phyloP scores from a whole-genome alignment of 1,140 invertebrate genomes.

The Phocides pigmalion region DNA sequence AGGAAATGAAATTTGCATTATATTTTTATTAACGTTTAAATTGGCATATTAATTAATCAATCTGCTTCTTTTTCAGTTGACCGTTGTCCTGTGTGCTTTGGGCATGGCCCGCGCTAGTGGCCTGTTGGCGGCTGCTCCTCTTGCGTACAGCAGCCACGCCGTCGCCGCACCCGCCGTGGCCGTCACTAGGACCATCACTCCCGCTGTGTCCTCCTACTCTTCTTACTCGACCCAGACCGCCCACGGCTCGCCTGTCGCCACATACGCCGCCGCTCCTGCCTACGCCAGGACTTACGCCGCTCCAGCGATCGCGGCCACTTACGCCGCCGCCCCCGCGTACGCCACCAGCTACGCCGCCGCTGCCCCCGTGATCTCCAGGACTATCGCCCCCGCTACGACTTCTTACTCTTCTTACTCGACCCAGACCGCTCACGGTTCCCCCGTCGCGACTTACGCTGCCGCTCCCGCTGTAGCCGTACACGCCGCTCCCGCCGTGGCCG shows the following conservation, averaged over 20 bases:
- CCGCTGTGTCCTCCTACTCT: conserved; percentile 57
- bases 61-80: conserved; percentile 45
- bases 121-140: conserved; percentile 41
- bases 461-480: conserved; percentile 42
- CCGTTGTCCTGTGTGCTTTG: conserved; percentile 54
- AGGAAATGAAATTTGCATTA: conserved; percentile 13
- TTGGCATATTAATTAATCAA: conserved; percentile 6
- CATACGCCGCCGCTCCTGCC: conserved; percentile 22
- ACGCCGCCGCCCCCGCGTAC: conserved; percentile 35
- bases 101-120: conserved; percentile 51
- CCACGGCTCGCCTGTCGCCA: conserved; percentile 36
- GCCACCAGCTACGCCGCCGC: conserved; percentile 28
- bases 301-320: conserved; percentile 48
- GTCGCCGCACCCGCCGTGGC: conserved; percentile 35
- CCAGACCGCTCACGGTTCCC: conserved; percentile 31
- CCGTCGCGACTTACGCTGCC: conserved; percentile 34
- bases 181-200: conserved; percentile 42
- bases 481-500: conserved; percentile 38
- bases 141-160: conserved; percentile 48
- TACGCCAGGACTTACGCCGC: conserved; percentile 40
- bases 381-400: conserved; percentile 18
- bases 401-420: conserved; percentile 39
- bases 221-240: conserved; percentile 55
- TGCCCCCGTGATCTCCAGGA: conserved; percentile 19
- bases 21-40: neutral